A percentile compares a stretch with the other conserved stretches of the same genome.
phyloP scores from a whole-genome alignment of 2,888 invertebrate species.

The Glyphotaelius pellucidus region DNA sequence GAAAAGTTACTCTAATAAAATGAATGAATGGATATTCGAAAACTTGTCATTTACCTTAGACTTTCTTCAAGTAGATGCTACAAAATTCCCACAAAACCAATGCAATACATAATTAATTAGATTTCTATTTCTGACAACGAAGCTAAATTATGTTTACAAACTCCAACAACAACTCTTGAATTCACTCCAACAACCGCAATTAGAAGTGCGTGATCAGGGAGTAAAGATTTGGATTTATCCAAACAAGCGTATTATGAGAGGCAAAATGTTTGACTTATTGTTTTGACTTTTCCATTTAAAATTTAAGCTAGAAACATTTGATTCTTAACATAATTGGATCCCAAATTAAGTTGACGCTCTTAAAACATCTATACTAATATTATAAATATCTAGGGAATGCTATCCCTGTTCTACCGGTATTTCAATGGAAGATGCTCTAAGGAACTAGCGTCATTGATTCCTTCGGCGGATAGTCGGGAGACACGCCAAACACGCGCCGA shows the following conservation, averaged over 20 bases:
- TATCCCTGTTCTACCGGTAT: too few relatives aligned
- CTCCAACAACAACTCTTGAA: background rate
- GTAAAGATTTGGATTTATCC: background rate
- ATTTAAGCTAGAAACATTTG: background rate
- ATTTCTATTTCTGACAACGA: background rate
- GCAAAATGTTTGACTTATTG: background rate
- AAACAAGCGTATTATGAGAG: background rate
- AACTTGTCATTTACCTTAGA: background rate
- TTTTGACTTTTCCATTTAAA: background rate
- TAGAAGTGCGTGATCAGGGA: background rate
- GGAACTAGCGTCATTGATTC: too few relatives aligned
- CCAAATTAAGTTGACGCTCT: background rate
- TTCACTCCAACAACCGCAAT: background rate
- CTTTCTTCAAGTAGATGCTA: background rate
- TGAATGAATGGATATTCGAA: background rate
- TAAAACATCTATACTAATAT: too few relatives aligned
- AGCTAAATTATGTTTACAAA: slow-evolving; percentile 2
- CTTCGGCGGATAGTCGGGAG: too few relatives aligned
- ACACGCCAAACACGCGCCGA: too few relatives aligned
- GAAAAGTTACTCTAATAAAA: too few relatives aligned
- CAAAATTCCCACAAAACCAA: background rate
- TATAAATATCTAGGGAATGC: too few relatives aligned
- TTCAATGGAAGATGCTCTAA: too few relatives aligned
- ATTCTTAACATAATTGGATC: background rate
- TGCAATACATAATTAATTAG: background rate